Conservation (phyloP, 1,140 invertebrate species). For the Drosophila subpulchrella region DNA sequence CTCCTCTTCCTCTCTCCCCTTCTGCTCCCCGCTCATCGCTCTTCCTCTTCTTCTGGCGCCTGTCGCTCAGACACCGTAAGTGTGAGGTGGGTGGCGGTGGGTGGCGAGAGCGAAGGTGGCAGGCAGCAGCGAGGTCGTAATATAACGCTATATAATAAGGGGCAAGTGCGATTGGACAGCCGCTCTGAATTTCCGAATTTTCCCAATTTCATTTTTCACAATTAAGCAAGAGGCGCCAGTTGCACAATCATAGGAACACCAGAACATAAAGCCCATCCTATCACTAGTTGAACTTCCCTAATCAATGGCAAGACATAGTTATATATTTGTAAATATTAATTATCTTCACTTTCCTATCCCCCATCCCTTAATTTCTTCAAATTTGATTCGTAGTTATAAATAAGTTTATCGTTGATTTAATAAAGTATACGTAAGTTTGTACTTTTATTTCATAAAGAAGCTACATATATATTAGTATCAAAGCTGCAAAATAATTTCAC, state of each 20-base stretch:
- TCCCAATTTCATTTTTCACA: conserved; percentile 37
- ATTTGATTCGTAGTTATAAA: too few relatives aligned
- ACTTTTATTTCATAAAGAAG: too few relatives aligned
- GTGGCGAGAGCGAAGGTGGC: conserved; percentile 1
- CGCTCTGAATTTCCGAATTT: conserved; percentile 5
- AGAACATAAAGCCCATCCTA: background rate
- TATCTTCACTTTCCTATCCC: too few relatives aligned
- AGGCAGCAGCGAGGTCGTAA: conserved; percentile 15
- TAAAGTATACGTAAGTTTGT: too few relatives aligned
- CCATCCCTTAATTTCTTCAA: too few relatives aligned
- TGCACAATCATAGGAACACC: background rate
- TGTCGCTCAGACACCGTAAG: conserved; percentile 37
- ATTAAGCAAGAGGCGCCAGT: conserved; percentile 15
- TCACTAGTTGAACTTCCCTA: background rate
- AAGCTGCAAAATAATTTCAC: too few relatives aligned
- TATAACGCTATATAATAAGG: conserved; percentile 31
- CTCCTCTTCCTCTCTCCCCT: background rate
- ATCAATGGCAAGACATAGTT: background rate
- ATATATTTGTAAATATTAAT: too few relatives aligned
- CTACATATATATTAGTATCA: too few relatives aligned
- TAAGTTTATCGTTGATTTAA: too few relatives aligned
- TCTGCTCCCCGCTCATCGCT: background rate
- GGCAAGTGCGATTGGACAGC: conserved; percentile 31
- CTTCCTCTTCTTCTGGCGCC: conserved; percentile 29
- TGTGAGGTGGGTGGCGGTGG: conserved; percentile 16